phyloP scores from a whole-genome alignment of 2,113 vertebrate species.

The Gopherus evgoodei region DNA sequence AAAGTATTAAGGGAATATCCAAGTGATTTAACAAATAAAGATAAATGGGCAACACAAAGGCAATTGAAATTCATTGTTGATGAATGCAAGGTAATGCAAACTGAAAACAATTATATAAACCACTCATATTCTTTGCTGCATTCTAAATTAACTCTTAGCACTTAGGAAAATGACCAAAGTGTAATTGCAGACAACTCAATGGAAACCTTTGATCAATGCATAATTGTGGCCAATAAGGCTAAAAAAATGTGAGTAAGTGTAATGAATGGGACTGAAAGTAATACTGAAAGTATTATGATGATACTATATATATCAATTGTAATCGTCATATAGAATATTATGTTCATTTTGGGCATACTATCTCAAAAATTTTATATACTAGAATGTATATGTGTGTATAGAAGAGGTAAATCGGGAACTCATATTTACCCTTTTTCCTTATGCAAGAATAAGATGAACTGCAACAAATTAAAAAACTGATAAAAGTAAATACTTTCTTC shows the following conservation, averaged over 20 bases:
- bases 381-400: not conserved
- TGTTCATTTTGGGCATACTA: not conserved
- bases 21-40: not conserved
- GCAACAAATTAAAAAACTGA: no score
- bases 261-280: not conserved
- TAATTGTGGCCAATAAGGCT: not conserved
- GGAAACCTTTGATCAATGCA: not conserved
- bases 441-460: no score
- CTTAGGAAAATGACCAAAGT: not conserved
- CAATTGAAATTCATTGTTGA: not conserved
- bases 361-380: not conserved
- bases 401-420: no score
- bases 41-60: not conserved
- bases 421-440: no score
- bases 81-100: not conserved
- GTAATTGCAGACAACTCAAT: not conserved
- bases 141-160: not conserved
- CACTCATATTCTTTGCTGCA: not conserved
- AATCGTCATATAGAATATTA: not conserved
- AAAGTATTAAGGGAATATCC: not conserved
- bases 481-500: no score
- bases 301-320: not conserved
- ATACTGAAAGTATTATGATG: not conserved
- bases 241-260: fast-evolving
- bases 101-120: not conserved